Evolutionary conservation across 1,140 invertebrate genomes (phyloP), one percentile per base, ranked within the genome.

Genomic region (Matsumurasca onukii): DNA sequence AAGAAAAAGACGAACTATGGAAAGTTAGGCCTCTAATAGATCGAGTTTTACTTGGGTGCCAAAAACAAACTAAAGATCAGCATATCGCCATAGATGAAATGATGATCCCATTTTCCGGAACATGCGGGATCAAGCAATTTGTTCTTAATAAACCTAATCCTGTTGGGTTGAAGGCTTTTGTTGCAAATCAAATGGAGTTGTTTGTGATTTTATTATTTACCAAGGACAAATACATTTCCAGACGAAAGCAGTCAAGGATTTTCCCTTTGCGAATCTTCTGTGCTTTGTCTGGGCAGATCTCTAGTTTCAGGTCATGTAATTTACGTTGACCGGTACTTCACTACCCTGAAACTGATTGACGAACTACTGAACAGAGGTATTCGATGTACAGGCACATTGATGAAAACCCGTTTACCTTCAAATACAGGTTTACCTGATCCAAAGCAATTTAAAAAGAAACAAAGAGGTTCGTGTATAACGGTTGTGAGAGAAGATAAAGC

Each of bases 401-500:
- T n/a, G n/a, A n/a, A n/a, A n/a, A n/a, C n/a, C n/a, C n/a, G n/a
- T n/a, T n/a, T n/a, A n/a, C n/a, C n/a, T n/a, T n/a, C n/a, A n/a
- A n/a, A n/a, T n/a, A n/a, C n/a, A n/a, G n/a, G n/a, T n/a, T n/a
- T n/a, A n/a, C n/a, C n/a, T n/a, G n/a, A n/a, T n/a, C n/a, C n/a
- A n/a, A n/a, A n/a, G n/a, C n/a, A n/a, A n/a, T n/a, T n/a, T n/a
- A n/a, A n/a, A n/a, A n/a, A n/a, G n/a, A n/a, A n/a, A n/a, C n/a
- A 45, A 66, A n/a, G 64, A 31, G 64, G 64, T 13, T 13, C 64
- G 17, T 31, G 34, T 49, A 13, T 29, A 24, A 20, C 17, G 12
- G 22, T 31, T 39, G 22, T 66, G 30, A 66, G 64, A 66, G 31
- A 39, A 49, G 62, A 65, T 5, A 22, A 22, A 45, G 29, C 17